Evolutionary conservation across 1,140 invertebrate species (phyloP).

Genomic region (Microplitis mediator): DNA sequence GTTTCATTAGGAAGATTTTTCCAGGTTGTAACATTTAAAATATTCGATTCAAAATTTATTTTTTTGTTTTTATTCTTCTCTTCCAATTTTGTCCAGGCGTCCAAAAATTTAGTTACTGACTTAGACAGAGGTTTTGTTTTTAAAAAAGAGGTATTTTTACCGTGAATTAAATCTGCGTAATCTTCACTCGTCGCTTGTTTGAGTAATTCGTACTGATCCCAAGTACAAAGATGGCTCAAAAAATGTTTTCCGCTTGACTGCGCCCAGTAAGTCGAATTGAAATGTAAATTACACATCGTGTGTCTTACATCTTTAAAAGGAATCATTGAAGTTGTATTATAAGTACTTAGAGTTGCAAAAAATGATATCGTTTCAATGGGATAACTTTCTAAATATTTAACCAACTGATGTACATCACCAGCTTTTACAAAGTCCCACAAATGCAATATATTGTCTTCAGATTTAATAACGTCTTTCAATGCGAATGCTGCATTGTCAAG

Average conservation of each 20-base stretch:
- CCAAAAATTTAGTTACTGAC: constrained; percentile 37
- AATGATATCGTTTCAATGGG: constrained; percentile 49
- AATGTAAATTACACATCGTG: constrained; percentile 42
- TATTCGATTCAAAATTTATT: constrained; percentile 38
- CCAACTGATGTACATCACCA: constrained; percentile 43
- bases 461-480: constrained; percentile 32
- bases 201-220: constrained; percentile 49
- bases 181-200: constrained; percentile 46
- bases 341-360: constrained; percentile 37
- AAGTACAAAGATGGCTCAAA: constrained; percentile 47
- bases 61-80: constrained; percentile 8
- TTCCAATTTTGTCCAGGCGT: constrained; percentile 32
- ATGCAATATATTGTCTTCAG: constrained; percentile 35
- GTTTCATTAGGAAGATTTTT: constrained; percentile 45
- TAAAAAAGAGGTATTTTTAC: constrained; percentile 9
- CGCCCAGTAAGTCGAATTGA: constrained; percentile 45
- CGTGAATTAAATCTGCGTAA: constrained; percentile 31
- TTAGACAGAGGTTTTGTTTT: constrained; percentile 34
- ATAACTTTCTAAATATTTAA: constrained; percentile 47
- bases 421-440: constrained; percentile 48
- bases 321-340: constrained; percentile 25
- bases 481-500: constrained; percentile 41
- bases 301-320: constrained; percentile 39
- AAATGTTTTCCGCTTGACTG: constrained; percentile 39
- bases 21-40: constrained; percentile 50